Conservation (phyloP, 2,113 vertebrate species). For the Nibea coibor region DNA sequence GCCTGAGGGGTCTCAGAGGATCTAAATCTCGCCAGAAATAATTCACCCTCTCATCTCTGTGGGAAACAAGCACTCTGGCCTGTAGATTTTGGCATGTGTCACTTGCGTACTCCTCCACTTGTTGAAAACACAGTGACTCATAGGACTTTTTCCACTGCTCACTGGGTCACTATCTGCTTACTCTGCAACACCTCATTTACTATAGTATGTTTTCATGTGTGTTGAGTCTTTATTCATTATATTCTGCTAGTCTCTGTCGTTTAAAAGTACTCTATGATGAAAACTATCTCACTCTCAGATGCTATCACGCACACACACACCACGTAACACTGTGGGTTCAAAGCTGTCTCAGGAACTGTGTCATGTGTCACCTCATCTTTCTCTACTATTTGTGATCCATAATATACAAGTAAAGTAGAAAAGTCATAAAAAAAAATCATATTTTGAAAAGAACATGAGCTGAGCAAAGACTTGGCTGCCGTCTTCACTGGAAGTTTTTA, state of each 20-base stretch:
- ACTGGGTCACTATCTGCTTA: constrained; percentile 26
- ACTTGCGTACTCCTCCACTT: constrained; percentile 7
- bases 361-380: constrained; percentile 23
- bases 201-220: background rate
- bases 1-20: background rate
- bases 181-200: constrained; percentile 36
- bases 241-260: constrained; percentile 6
- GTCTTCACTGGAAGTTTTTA: background rate
- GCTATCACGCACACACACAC: background rate
- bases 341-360: constrained; percentile 18
- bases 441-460: constrained; percentile 21
- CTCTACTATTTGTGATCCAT: constrained; percentile 14
- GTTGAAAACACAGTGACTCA: constrained; percentile 51
- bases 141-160: constrained; percentile 39
- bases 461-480: constrained; percentile 22
- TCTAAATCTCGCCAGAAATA: background rate
- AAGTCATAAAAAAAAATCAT: constrained; percentile 15
- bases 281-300: background rate
- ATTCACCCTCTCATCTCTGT: constrained; percentile 8
- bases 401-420: background rate
- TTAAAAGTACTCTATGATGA: constrained; percentile 7
- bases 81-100: constrained; percentile 16
- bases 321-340: constrained; percentile 20
- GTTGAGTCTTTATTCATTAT: background rate
- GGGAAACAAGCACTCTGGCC: constrained; percentile 10